Conservation (phyloP, 2,113 vertebrate genomes). For the Rhombomys opimus region DNA sequence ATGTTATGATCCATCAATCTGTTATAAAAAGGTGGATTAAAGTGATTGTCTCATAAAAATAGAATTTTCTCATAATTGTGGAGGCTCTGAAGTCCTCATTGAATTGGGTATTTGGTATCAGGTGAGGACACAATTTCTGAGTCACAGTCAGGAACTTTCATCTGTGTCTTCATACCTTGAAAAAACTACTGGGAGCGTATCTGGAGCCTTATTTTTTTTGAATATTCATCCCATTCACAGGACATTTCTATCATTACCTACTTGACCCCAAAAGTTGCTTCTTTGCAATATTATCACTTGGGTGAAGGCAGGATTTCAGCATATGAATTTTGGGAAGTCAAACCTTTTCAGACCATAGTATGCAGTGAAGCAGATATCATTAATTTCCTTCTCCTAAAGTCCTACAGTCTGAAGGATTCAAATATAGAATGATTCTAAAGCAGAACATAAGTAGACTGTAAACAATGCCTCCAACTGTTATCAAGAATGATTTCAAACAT, state of each 20-base stretch:
- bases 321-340: not conserved
- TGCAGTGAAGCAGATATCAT: not conserved
- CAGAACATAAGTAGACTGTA: not conserved
- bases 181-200: not conserved
- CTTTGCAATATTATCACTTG: not conserved
- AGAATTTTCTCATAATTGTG: not conserved
- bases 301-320: not conserved
- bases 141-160: not conserved
- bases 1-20: not conserved
- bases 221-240: too few species aligned
- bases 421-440: not conserved
- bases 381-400: not conserved
- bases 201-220: too few species aligned
- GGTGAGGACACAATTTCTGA: not conserved
- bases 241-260: not conserved
- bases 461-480: not conserved
- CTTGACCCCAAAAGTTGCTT: not conserved
- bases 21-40: not conserved
- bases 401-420: not conserved
- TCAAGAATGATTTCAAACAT: not conserved
- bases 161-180: not conserved
- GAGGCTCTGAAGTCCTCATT: not conserved
- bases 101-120: not conserved
- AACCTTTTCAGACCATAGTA: not conserved
- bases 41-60: not conserved